Base-by-base conservation (phyloP, 2,888 invertebrate genomes). In the Itoplectis maculator region DNA sequence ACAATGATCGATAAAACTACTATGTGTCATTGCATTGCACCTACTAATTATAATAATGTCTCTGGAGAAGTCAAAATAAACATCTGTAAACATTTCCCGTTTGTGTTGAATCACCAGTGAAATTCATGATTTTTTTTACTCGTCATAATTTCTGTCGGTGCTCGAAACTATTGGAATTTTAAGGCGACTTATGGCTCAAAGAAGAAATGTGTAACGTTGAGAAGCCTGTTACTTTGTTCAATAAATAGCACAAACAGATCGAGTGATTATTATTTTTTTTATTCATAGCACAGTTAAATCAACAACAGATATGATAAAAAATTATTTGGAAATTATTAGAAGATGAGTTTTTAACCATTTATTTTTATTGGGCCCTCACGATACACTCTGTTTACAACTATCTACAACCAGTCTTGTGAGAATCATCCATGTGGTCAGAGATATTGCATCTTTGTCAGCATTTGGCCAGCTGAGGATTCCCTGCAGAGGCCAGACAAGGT, bases 391-490 rank as follows among this genome's bases (percentile, higher is more conserved):
- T 77, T 79, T 83, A 51, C 59, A 84, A n/a, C 84, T 84, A 40
- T 77, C 69, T 7, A 85, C 82, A 45, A 88, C 90, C 42, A 89
- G 42, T 82, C 86, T 90, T 37, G 86, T 79, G 11, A 89, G 77
- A 23, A 89, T 42, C 54, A 90, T 80, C 92, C 92, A 92, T 45
- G 82, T 83, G n/a, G 88, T 51, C 29, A 92, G 84, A 65, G 92
- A 92, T 81, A 92, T 90, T 4, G 90, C 88, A 84, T 88, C 88
- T 40, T 88, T 87, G 5, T 88, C 83, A 35, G 82, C 54, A 56
- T 88, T 87, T 15, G 92, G 92, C 92, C 92, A 93, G 63, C 90
- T 90, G n/a, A 92, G 76, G 29, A 92, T 35, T 69, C 78, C 78
- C 54, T 89, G 86, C 3, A 92, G 54, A 1, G 91, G 91, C 91